phyloP scores from a whole-genome alignment of 2,888 invertebrate species.

The Cyclophora albipunctata region DNA sequence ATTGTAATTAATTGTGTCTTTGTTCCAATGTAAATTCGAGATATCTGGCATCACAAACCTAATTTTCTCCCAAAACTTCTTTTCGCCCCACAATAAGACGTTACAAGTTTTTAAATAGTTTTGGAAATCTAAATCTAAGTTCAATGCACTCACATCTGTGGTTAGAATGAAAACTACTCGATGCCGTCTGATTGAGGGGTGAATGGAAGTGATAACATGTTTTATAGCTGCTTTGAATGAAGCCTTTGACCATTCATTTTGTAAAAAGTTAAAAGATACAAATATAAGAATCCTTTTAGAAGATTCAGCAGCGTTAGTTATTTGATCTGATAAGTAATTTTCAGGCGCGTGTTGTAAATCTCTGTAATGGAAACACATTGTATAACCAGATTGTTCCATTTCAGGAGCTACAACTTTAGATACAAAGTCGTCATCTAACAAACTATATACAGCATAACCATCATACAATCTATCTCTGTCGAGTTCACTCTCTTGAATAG shows the following conservation, averaged over 20 bases:
- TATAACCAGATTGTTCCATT: slow-evolving; percentile 80
- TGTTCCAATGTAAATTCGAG: slow-evolving; percentile 78
- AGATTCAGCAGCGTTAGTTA: slow-evolving; percentile 77
- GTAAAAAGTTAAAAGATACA: slow-evolving; percentile 86
- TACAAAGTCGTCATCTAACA: slow-evolving; percentile 84
- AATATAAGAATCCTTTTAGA: slow-evolving; percentile 84
- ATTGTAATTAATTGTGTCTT: slow-evolving; percentile 70
- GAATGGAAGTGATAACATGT: slow-evolving; percentile 79
- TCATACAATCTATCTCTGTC: slow-evolving; percentile 85
- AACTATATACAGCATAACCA: slow-evolving; percentile 91
- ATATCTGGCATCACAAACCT: slow-evolving; percentile 87
- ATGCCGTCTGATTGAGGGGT: slow-evolving; percentile 78
- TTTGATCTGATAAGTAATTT: slow-evolving; percentile 77
- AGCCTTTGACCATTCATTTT: slow-evolving; percentile 87
- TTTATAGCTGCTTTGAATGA: slow-evolving; percentile 88
- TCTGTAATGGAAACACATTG: slow-evolving; percentile 82
- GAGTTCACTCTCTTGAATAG: slow-evolving; percentile 73
- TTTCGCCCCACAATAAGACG: slow-evolving; percentile 86
- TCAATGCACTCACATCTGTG: slow-evolving; percentile 81
- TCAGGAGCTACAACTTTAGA: slow-evolving; percentile 82
- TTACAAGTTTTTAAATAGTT: slow-evolving; percentile 81
- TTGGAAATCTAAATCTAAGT: slow-evolving; percentile 85
- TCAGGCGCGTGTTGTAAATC: slow-evolving; percentile 77
- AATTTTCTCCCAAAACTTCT: slow-evolving; percentile 92
- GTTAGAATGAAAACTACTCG: slow-evolving; percentile 74